These are phyloP conservation scores for Plebejus argus DNA, from an alignment of 2,888 invertebrate species.

Conservation along the genomic window DNA sequence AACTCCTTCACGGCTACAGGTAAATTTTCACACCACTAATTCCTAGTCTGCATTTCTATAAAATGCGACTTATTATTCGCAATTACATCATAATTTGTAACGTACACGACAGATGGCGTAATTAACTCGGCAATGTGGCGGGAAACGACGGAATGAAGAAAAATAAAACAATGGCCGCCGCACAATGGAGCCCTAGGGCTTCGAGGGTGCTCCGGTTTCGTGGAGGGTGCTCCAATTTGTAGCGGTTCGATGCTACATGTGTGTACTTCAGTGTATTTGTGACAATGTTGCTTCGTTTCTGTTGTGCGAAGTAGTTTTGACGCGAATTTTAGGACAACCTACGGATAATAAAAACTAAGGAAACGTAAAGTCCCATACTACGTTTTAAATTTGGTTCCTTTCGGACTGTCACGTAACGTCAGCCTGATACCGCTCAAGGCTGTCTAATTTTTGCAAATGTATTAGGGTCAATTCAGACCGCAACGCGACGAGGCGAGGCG, in stretches of 20 bases:
- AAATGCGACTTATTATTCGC: constrained; percentile 30
- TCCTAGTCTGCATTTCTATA: constrained; percentile 1
- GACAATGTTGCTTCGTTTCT: not conserved
- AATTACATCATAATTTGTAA: constrained; percentile 31
- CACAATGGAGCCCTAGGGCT: constrained; percentile 35
- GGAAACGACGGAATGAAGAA: constrained; percentile 41
- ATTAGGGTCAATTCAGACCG: too few species aligned
- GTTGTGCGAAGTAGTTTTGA: not conserved
- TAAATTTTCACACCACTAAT: constrained; percentile 10
- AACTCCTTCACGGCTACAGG: not conserved
- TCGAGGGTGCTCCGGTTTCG: constrained; percentile 37
- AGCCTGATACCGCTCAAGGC: too few species aligned
- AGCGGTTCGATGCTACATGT: constrained; percentile 33
- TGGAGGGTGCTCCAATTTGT: constrained; percentile 42
- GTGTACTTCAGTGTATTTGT: constrained; percentile 27
- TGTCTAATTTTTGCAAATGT: too few species aligned
- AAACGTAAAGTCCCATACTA: too few species aligned
- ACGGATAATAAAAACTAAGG: too few species aligned
- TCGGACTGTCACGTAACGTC: too few species aligned
- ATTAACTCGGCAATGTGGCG: constrained; percentile 48
- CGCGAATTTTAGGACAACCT: not conserved
- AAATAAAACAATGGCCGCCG: constrained; percentile 41
- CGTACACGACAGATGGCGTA: constrained; percentile 53
- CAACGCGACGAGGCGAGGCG: too few species aligned
- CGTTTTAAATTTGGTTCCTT: too few species aligned